Evolutionary conservation across 2,797 vertebrate genomes (phyloP).

Genomic region (Perodicticus potto): DNA sequence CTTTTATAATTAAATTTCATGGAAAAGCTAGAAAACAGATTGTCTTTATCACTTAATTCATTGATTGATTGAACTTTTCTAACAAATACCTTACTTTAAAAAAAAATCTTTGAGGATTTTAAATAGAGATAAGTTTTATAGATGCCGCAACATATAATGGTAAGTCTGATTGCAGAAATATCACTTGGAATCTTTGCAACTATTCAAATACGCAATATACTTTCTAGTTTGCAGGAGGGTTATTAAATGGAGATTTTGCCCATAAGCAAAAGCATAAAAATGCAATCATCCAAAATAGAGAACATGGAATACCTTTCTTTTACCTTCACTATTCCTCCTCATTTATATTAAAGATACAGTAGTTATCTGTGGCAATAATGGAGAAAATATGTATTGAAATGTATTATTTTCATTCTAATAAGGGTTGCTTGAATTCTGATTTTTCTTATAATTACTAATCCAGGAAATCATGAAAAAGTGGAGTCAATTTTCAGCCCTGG

Average conservation of each 20-base stretch:
- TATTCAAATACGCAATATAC: background rate
- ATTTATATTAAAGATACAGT: background rate
- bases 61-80: background rate
- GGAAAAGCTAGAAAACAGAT: background rate
- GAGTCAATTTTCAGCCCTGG: background rate
- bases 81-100: background rate
- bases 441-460: background rate
- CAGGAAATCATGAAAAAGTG: background rate
- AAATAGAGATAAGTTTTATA: background rate
- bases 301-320: background rate
- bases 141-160: background rate
- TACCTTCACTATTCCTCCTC: fast-evolving
- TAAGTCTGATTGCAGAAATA: background rate
- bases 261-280: background rate
- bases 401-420: background rate
- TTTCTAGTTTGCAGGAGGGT: background rate
- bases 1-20: background rate
- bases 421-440: background rate
- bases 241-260: background rate
- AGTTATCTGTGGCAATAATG: background rate
- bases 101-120: background rate
- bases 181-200: background rate
- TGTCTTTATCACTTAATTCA: background rate
- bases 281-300: background rate
- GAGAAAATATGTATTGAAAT: background rate